Evolutionary conservation across 2,888 invertebrate genomes (phyloP), one percentile per base, ranked within the genome.

Genomic region (Leucoptera coffeella): DNA sequence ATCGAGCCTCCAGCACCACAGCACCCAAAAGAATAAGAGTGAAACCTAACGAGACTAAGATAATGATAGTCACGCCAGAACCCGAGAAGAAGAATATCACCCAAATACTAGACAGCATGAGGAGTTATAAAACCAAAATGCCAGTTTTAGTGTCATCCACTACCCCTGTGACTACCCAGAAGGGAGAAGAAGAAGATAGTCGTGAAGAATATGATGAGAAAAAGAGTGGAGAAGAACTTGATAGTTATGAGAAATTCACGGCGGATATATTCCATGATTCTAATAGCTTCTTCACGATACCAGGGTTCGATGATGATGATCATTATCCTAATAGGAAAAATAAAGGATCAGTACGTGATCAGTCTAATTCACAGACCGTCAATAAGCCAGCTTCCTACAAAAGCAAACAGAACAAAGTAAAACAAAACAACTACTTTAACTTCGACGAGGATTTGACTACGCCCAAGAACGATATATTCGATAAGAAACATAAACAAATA

Each of bases 391-490:
- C 56, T 17, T 40, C 51, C 10, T 64, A 50, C 32, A 61, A 60
- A 42, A 46, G 56, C 10, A n/a, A n/a, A n/a, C n/a, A n/a, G n/a
- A n/a, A n/a, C n/a, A n/a, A n/a, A n/a, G n/a, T n/a, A n/a, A n/a
- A n/a, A n/a, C 48, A 53, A 21, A 55, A 47, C 35, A 65, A 52
- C 35, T 62, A 62, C 21, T 12, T 19, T 21, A 50, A 62, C 33
- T 65, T 62, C 30, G 50, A 53, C 29, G 42, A 43, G 15, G 64
- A 64, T 29, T 39, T 74, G 19, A 76, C 76, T 7, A 77, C 76
- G n/a, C 74, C 75, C 9, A 62, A 56, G 42, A 60, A 69, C 27
- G 58, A 62, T 28, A 59, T 57, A 34, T 76, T 76, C 33, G 77
- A 77, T 39, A 56, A 67, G 35, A 73, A 67, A 37, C 72, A 52